phyloP scores from a whole-genome alignment of 1,140 invertebrate genomes.

The Lordiphosa collinella region DNA sequence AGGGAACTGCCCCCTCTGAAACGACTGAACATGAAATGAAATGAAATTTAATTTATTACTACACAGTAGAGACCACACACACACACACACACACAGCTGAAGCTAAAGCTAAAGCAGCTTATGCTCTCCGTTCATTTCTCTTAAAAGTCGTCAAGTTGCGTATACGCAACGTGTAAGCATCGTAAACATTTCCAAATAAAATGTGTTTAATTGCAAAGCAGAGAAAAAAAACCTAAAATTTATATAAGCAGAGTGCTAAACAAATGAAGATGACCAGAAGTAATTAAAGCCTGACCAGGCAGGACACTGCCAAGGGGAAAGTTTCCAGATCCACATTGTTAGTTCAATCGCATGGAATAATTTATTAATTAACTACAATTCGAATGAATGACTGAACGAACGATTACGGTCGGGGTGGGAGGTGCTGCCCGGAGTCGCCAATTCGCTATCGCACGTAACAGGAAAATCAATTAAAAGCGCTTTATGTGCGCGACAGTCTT shows the following conservation, averaged over 20 bases:
- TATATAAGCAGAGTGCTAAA: constrained; percentile 19
- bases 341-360: constrained; percentile 73
- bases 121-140: constrained; percentile 47
- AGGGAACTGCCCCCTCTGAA: not conserved
- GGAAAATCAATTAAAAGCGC: constrained; percentile 75
- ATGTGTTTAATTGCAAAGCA: constrained; percentile 67
- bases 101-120: constrained; percentile 30
- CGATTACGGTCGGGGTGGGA: constrained; percentile 40
- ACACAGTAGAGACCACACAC: not conserved
- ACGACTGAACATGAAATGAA: constrained; percentile 47
- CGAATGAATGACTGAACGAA: constrained; percentile 76
- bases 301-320: constrained; percentile 41
- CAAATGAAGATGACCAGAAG: constrained; percentile 13
- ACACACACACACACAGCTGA: not conserved
- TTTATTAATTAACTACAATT: constrained; percentile 78
- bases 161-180: constrained; percentile 64
- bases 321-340: constrained; percentile 61
- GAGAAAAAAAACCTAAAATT: constrained; percentile 12
- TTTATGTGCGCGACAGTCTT: constrained; percentile 73
- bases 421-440: constrained; percentile 26
- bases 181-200: constrained; percentile 64
- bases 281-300: constrained; percentile 40
- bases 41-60: constrained; percentile 59
- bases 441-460: constrained; percentile 64
- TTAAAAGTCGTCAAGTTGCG: constrained; percentile 60